Percentiles rank a stretch among this genome's conserved stretches.
Evolutionary conservation across 2,888 invertebrate species (phyloP).

Genomic region (Diadegma fenestrale): DNA sequence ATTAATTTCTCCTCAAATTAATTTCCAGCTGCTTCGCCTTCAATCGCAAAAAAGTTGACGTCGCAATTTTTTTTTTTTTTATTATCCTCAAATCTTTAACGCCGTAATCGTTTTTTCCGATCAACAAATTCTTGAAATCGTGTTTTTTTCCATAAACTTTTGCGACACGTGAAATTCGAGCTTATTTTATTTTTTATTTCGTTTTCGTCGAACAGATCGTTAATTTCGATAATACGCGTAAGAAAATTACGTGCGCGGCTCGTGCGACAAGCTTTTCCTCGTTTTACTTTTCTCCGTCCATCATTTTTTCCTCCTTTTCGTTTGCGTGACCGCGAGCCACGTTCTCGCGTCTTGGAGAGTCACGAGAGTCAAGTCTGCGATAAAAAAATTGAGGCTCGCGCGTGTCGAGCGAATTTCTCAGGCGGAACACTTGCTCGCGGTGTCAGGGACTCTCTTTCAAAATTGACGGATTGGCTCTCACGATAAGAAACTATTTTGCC

Average conservation of each 20-base stretch:
- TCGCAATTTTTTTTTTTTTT: too few species aligned
- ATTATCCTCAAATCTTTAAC: too few species aligned
- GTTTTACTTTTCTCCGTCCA: not conserved
- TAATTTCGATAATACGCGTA: slow-evolving; percentile 17
- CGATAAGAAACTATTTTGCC: slow-evolving; percentile 33
- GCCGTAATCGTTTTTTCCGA: not conserved
- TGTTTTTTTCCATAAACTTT: not conserved
- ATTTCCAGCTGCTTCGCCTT: not conserved
- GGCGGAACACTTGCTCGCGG: not conserved
- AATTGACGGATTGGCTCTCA: slow-evolving; percentile 38
- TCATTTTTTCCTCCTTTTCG: slow-evolving; percentile 12
- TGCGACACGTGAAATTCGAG: not conserved
- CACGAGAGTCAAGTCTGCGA: slow-evolving; percentile 55
- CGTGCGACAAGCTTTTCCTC: not conserved
- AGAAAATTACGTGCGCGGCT: slow-evolving; percentile 26
- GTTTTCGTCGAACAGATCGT: slow-evolving; percentile 18
- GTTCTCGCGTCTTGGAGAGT: slow-evolving; percentile 49
- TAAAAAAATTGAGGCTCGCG: slow-evolving; percentile 33
- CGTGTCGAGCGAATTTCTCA: slow-evolving; percentile 47
- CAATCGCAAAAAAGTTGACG: not conserved
- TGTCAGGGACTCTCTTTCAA: slow-evolving; percentile 37
- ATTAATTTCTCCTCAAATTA: not conserved
- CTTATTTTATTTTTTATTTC: slow-evolving; percentile 4
- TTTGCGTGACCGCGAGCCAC: slow-evolving; percentile 56
- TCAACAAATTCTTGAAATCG: not conserved